phyloP scores from a whole-genome alignment of 2,797 vertebrate species.

The Pangasius krempfi region DNA sequence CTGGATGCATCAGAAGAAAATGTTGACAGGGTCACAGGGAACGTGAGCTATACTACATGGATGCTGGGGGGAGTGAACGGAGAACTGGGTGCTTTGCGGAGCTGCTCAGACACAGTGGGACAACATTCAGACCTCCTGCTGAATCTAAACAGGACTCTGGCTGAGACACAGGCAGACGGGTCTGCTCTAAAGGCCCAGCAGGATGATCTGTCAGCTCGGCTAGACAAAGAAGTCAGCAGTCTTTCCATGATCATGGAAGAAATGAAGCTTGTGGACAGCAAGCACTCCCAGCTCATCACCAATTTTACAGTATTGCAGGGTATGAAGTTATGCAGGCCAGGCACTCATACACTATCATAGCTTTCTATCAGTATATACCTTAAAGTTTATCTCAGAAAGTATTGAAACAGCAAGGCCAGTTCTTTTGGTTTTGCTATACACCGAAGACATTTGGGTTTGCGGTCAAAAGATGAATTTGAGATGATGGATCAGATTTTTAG shows the following conservation, averaged over 20 bases:
- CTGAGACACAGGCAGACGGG: slow-evolving; percentile 81
- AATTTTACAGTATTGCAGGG: slow-evolving; percentile 97
- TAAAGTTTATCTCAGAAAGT: neutral
- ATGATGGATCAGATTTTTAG: neutral
- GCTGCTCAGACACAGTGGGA: slow-evolving; percentile 86
- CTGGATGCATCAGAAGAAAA: slow-evolving; percentile 85
- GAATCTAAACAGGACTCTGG: slow-evolving; percentile 83
- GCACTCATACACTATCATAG: neutral
- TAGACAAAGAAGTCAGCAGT: slow-evolving; percentile 91
- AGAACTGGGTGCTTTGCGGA: slow-evolving; percentile 86
- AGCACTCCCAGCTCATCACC: slow-evolving; percentile 94
- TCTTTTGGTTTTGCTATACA: neutral
- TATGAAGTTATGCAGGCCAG: slow-evolving; percentile 61
- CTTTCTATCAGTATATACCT: neutral
- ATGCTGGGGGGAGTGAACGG: slow-evolving; percentile 88
- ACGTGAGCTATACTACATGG: slow-evolving; percentile 92
- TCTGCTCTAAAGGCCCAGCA: slow-evolving; percentile 84
- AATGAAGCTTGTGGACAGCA: slow-evolving; percentile 96
- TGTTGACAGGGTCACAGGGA: slow-evolving; percentile 88
- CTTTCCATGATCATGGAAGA: slow-evolving; percentile 94
- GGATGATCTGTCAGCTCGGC: slow-evolving; percentile 83
- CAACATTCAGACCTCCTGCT: slow-evolving; percentile 87
- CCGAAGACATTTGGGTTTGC: neutral
- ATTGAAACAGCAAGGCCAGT: neutral
- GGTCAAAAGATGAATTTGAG: neutral